These are phyloP conservation scores for Brachionus koreanus DNA, from an alignment of 1,140 invertebrate species.

Conservation along the genomic window DNA sequence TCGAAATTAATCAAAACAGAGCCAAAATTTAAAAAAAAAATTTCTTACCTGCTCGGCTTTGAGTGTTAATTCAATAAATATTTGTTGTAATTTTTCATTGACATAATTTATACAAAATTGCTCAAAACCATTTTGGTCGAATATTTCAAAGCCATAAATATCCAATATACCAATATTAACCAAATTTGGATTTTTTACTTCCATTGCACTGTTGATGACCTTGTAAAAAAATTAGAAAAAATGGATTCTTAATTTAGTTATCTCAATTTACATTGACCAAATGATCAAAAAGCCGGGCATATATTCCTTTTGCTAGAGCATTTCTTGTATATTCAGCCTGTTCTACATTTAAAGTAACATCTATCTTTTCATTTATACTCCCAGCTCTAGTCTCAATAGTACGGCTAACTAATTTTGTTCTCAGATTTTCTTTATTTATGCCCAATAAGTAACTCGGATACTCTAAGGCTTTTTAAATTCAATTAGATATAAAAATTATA, in stretches of 20 bases:
- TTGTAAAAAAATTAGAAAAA: constrained; percentile 62
- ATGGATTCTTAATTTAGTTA: constrained; percentile 37
- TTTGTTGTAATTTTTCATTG: constrained; percentile 75
- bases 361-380: constrained; percentile 59
- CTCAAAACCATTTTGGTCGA: constrained; percentile 70
- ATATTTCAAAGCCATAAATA: constrained; percentile 70
- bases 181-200: constrained; percentile 50
- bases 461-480: constrained; percentile 62
- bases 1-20: too few relatives aligned
- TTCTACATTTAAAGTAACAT: constrained; percentile 65
- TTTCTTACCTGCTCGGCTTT: constrained; percentile 65
- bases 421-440: constrained; percentile 63
- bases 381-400: constrained; percentile 71
- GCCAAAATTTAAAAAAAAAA: background rate
- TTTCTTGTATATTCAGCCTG: constrained; percentile 68
- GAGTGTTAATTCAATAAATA: constrained; percentile 72
- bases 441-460: constrained; percentile 68
- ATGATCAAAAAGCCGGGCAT: constrained; percentile 69
- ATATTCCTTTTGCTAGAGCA: constrained; percentile 69
- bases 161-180: constrained; percentile 64
- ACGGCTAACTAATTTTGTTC: constrained; percentile 66
- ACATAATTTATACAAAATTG: constrained; percentile 93
- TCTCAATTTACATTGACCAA: constrained; percentile 63
- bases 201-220: constrained; percentile 63
- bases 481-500: background rate